Base-by-base conservation (phyloP, 2,797 vertebrate species). In the Allobates femoralis region DNA sequence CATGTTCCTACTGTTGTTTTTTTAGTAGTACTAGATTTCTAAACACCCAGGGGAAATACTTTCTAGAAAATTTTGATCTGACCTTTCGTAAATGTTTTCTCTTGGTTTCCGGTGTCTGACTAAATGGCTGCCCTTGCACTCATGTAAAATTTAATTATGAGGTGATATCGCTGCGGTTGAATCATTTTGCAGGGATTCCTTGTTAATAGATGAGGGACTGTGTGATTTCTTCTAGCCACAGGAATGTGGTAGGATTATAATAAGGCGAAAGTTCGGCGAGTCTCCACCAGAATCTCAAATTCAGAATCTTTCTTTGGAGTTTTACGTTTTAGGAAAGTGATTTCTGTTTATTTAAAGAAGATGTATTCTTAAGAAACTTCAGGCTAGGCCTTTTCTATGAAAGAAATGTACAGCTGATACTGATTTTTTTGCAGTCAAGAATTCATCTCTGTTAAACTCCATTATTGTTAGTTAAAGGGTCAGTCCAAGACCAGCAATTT, bases 91-190 rank as follows among this genome's bases (percentile, higher is more conserved):
- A 26, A 30, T 79, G 56, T 83, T 82, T 87, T 71, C 74, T 78
- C 69, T 81, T 5, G 2, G 34, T 46, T 62, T 77, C 60, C 74
- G 30, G 81, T 30, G n/a, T 55, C 37, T 60, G 77, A 55, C 15
- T 78, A 30, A 41, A 79, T 69, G 60, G 28, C 58, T 30, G 71
- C 23, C 73, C 71, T 50, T 18, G 73, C 53, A 50, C 53, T 71
- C 34, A 30, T 32, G 51, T 19, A 74, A 64, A 56, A 34, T 75
- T 74, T 64, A 86, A 37, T 86, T 81, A 87, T 84, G 75, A 74
- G 55, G 81, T 87, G 81, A 87, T 79, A 79, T 84, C 66, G 46
- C 86, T 62, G 76, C 30, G 18, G 64, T 84, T n/a, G 67, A 60
- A 77, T 67, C 73, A 41, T 50, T 73, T 69, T 34, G 56, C 77